A percentile compares a stretch with the other conserved stretches of the same genome.
phyloP scores from a whole-genome alignment of 2,797 vertebrate genomes.

The Poeciliopsis infans region DNA sequence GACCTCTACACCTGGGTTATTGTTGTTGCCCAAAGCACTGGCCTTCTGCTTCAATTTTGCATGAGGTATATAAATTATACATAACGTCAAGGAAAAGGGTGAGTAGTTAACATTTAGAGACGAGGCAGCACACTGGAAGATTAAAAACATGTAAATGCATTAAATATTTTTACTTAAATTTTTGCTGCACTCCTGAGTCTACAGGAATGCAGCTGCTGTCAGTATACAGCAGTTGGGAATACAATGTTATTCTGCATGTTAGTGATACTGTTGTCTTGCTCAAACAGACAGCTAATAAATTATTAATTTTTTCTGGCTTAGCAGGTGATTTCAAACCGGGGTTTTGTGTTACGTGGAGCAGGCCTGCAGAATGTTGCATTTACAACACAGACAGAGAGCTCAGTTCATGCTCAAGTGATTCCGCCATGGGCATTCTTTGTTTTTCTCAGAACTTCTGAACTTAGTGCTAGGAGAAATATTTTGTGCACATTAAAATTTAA shows the following conservation, averaged over 20 bases:
- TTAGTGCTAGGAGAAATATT: slow-evolving; percentile 31
- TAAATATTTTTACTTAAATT: slow-evolving; percentile 8
- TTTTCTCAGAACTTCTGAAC: slow-evolving; percentile 39
- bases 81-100: slow-evolving; percentile 42
- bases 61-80: slow-evolving; percentile 75
- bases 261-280: slow-evolving; percentile 45
- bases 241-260: slow-evolving; percentile 31
- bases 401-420: slow-evolving; percentile 45
- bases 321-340: slow-evolving; percentile 68
- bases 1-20: slow-evolving; percentile 54
- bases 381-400: slow-evolving; percentile 45
- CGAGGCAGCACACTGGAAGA: slow-evolving; percentile 8
- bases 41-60: slow-evolving; percentile 68
- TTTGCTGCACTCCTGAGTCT: neutral
- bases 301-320: slow-evolving; percentile 68
- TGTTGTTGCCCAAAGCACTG: slow-evolving; percentile 45
- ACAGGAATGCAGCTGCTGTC: neutral
- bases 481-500: neutral
- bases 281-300: slow-evolving; percentile 66
- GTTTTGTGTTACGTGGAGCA: slow-evolving; percentile 67
- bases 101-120: slow-evolving; percentile 26
- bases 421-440: slow-evolving; percentile 33
- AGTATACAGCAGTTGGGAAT: slow-evolving; percentile 1
- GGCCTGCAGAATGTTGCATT: slow-evolving; percentile 61
- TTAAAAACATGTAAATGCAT: neutral